Evolutionary conservation across 2,888 invertebrate genomes (phyloP), one percentile per base, ranked within the genome.

Genomic region (Athripsodes cinereus): DNA sequence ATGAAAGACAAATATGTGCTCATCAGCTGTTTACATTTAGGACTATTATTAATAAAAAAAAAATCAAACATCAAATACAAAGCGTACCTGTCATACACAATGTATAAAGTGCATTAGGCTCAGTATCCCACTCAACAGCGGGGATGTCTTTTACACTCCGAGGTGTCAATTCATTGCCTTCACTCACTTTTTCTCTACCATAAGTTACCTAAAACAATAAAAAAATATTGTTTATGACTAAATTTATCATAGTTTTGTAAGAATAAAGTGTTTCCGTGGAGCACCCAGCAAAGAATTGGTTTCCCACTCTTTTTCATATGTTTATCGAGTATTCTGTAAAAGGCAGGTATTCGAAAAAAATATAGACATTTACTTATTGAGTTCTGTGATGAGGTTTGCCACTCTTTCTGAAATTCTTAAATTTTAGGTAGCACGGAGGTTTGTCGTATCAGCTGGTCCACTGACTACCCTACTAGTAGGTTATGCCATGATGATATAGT

Each of bases 131-230:
- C 0, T 75, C 71, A 1, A 93, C 78, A 0, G 72, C 73, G 0
- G 93, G 93, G 22, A 76, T 70, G 69, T 88, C 82, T 71, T 92
- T 87, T 3, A 90, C 90, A 64, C 84, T 83, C 0, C 86, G 88
- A 1, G 89, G 89, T 0, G 90, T 90, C 61, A 91, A 70, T 59
- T 82, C 84, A 67, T 87, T 87, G 13, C 91, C 92, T 57, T 84
- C 75, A 0, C 80, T 73, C 1, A 83, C 84, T 11, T 67, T 69
- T 1, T 75, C 72, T 10, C 80, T 80, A 57, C 75, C 40, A 13
- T 40, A 40, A 8, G 13, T 40, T n/a, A 40, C 40, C 40, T 40
- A 16, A n/a, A 40, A 40, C 11, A 31, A 31, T 31, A n/a, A n/a
- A n/a, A n/a, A n/a, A n/a, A n/a, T n/a, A n/a, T n/a, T n/a, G 6